A percentile compares a stretch with the other conserved stretches of the same genome.
Evolutionary conservation across 2,888 invertebrate species (phyloP).

Genomic region (Trichopria drosophilae): DNA sequence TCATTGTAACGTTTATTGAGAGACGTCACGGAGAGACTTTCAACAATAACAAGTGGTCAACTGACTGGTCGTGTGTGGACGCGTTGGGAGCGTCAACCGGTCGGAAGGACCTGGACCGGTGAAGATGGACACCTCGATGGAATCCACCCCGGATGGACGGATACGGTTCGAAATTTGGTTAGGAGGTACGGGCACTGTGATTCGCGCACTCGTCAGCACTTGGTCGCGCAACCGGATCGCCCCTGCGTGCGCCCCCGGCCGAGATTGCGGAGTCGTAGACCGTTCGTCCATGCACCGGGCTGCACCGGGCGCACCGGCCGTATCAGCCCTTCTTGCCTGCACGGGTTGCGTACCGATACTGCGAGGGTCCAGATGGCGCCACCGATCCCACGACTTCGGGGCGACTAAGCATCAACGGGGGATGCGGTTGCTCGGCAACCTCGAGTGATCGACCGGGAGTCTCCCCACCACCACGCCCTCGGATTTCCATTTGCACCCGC

Average conservation of each 20-base stretch:
- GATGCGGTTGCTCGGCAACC: constrained; percentile 56
- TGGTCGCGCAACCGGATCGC: too few relatives aligned
- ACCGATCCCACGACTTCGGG: constrained; percentile 45
- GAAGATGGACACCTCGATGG: neutral
- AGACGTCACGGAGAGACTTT: too few relatives aligned
- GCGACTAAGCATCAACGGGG: constrained; percentile 40
- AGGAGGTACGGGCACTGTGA: neutral
- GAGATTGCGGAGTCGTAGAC: too few relatives aligned
- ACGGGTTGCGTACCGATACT: constrained; percentile 54
- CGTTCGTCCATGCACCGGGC: constrained; percentile 32
- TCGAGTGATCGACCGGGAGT: constrained; percentile 56
- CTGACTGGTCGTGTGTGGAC: constrained; percentile 15
- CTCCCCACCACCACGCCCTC: constrained; percentile 52
- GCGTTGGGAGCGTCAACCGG: neutral
- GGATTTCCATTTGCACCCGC: constrained; percentile 29
- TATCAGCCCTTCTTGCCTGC: constrained; percentile 46
- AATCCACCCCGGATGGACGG: neutral
- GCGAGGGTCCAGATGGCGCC: constrained; percentile 45
- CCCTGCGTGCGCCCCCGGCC: too few relatives aligned
- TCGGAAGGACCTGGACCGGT: too few relatives aligned
- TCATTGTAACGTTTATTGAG: too few relatives aligned
- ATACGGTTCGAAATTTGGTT: neutral
- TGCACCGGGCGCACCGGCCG: too few relatives aligned
- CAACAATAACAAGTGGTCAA: neutral
- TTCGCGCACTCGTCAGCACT: too few relatives aligned